These are phyloP conservation scores for Leistus spinibarbis DNA, from an alignment of 2,888 invertebrate species.

Conservation along the genomic window DNA sequence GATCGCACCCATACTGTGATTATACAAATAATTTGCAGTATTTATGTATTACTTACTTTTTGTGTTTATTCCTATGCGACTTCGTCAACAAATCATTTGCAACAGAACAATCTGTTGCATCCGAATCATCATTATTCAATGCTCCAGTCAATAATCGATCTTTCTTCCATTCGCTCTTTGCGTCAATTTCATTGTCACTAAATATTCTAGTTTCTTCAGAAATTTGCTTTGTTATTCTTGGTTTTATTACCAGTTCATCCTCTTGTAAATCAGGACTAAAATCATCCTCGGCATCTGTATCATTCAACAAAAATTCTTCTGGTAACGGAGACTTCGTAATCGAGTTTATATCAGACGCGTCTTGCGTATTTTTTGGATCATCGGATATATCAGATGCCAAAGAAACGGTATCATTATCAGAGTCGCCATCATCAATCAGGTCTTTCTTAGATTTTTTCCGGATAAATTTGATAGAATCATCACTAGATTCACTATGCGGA, in stretches of 20 bases:
- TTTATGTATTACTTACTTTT: background rate
- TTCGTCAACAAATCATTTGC: slow-evolving; percentile 10
- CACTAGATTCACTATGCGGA: background rate
- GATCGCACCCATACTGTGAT: too few species aligned
- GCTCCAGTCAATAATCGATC: slow-evolving; percentile 8
- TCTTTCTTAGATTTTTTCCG: background rate
- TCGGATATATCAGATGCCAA: background rate
- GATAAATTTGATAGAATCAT: background rate
- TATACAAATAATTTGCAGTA: too few species aligned
- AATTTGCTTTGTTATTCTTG: background rate
- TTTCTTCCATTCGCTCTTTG: slow-evolving; percentile 8
- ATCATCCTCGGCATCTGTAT: background rate
- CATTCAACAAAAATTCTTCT: background rate
- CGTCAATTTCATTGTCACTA: background rate
- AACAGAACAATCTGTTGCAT: slow-evolving; percentile 21
- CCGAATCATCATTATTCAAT: slow-evolving; percentile 9
- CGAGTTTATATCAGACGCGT: background rate
- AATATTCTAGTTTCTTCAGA: background rate
- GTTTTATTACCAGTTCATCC: background rate
- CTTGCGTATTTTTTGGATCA: background rate
- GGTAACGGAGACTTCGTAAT: background rate
- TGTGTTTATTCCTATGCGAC: background rate
- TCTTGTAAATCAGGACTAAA: background rate
- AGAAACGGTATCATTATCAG: background rate
- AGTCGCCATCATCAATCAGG: background rate